Base-by-base conservation (phyloP, 2,797 vertebrate species). In the Schizopygopsis malacanthus region DNA sequence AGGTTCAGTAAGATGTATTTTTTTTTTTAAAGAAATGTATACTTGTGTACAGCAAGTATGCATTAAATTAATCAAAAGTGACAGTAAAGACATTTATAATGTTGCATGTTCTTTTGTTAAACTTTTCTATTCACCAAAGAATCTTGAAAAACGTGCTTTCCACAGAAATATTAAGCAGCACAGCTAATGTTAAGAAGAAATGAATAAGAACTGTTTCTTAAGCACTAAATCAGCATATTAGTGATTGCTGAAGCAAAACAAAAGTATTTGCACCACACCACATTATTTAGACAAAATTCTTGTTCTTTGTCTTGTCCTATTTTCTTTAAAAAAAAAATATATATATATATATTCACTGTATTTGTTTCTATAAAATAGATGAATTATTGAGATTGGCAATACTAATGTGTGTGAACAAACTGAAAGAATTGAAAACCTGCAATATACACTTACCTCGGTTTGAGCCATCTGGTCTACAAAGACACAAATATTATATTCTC, bases 211-310 rank as follows among this genome's bases (percentile, higher is more conserved):
- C 25, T 20, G 1, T 1, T 16, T 28, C 15, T 11, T 33, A 16
- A 75, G 47, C 25, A 76, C 47, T 18, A 76, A 54, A 76, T 76
- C 18, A 37, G 4, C 47, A 54, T 54, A 76, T 76, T 22, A 76
- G 3, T 12, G 16, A 52, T 76, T 76, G 33, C 18, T 37, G 28
- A 37, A 54, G 28, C 18, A 54, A 37, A 78, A 41, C 37, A n/a
- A 25, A 10, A 16, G 12, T 78, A 41, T n/a, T 54, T 56, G 9
- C 50, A 20, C 16, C 50, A 76, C 47, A 7, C 18, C 50, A 76
- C 2, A 22, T 54, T 54, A 77, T 77, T 39, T n/a, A 8, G 50
- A 37, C 33, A 56, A 13, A 33, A 15, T 4, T 76, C 0, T 54
- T 75, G 9, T 8, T 25, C 41, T 25, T 45, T 12, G 43, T 45